Conservation (phyloP, 1,140 invertebrate species). For the Antheraea mylitta region DNA sequence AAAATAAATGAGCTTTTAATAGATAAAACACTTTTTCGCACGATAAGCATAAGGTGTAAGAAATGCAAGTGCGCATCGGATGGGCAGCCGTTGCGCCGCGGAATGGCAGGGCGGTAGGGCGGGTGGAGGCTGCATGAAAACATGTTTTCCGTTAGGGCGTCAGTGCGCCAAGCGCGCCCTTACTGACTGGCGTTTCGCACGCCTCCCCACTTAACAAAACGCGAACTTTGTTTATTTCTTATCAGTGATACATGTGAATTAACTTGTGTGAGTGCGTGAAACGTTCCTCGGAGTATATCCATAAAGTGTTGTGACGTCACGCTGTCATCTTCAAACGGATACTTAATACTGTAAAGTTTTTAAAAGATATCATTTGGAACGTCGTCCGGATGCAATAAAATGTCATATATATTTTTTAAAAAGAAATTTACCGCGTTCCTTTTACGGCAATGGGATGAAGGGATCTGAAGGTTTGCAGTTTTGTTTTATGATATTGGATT, state of each 20-base stretch:
- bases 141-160: slow-evolving; percentile 49
- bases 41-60: slow-evolving; percentile 44
- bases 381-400: slow-evolving; percentile 43
- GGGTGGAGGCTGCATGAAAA: slow-evolving; percentile 60
- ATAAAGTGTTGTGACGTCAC: neutral
- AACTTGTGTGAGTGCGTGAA: neutral
- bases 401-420: slow-evolving; percentile 48
- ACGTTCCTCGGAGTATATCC: neutral
- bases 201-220: slow-evolving; percentile 9
- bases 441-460: slow-evolving; percentile 44
- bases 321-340: neutral
- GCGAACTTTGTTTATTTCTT: slow-evolving; percentile 27
- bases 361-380: slow-evolving; percentile 36
- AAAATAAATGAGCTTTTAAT: slow-evolving; percentile 16
- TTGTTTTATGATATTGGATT: slow-evolving; percentile 48
- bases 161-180: slow-evolving; percentile 66
- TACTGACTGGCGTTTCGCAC: slow-evolving; percentile 28
- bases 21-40: slow-evolving; percentile 40
- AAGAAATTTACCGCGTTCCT: slow-evolving; percentile 46
- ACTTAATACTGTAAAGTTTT: slow-evolving; percentile 7
- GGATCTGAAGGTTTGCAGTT: slow-evolving; percentile 43
- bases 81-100: slow-evolving; percentile 7
- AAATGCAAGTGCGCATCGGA: slow-evolving; percentile 67
- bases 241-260: slow-evolving; percentile 14
- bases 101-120: slow-evolving; percentile 36